Evolutionary conservation across 53 echinoderm and acorn worm genomes (phyloP).

Genomic region (Mesocentrotus franciscanus): DNA sequence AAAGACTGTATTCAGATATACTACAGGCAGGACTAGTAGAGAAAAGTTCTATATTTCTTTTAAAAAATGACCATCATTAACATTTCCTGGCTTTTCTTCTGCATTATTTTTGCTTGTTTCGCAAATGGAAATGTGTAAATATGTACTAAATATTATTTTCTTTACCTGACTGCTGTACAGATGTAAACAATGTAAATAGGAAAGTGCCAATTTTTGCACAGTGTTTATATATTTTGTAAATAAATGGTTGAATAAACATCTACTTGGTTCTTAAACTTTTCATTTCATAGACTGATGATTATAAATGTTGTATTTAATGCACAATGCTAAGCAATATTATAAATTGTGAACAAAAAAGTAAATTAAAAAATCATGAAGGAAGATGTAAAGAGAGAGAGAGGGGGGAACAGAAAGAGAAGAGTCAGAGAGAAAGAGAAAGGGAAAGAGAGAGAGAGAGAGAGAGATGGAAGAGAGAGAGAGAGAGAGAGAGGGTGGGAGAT

Average conservation of each 20-base stretch:
- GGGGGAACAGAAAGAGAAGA: background rate
- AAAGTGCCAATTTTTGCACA: conserved; percentile 60
- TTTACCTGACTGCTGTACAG: conserved; percentile 20
- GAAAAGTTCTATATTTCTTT: background rate
- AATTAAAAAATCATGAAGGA: background rate
- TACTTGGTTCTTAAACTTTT: background rate
- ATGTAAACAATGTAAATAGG: conserved; percentile 55
- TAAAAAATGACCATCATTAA: conserved; percentile 17
- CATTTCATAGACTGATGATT: background rate
- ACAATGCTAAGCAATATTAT: background rate
- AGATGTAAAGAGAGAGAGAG: background rate
- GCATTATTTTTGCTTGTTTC: conserved; percentile 57
- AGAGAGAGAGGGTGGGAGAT: background rate
- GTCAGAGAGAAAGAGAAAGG: background rate
- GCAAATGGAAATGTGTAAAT: conserved; percentile 55
- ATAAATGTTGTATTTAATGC: background rate
- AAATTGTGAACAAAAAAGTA: too few relatives aligned
- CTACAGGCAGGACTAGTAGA: background rate
- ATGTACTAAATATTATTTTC: conserved; percentile 67
- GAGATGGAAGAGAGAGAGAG: background rate
- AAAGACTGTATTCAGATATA: background rate
- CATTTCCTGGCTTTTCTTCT: conserved; percentile 49
- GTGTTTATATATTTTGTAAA: conserved; percentile 69
- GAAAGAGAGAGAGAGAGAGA: background rate
- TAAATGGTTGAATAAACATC: conserved; percentile 48